Evolutionary conservation across 2,113 vertebrate species (phyloP), one percentile per base, ranked within the genome.

Genomic region (Hydrolagus affinis): DNA sequence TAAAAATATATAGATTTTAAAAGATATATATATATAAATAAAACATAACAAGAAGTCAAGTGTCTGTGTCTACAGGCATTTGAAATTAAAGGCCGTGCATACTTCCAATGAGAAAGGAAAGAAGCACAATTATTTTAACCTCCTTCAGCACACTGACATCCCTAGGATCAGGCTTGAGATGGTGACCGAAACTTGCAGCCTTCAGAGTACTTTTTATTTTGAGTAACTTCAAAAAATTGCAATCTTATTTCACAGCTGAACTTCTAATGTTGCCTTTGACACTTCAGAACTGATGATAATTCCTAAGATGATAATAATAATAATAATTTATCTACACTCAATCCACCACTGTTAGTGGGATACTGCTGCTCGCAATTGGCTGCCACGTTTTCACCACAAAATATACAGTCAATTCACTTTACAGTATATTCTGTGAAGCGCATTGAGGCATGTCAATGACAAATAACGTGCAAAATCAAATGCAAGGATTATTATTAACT

Each of bases 1-100:
- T 91, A 93, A 90, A 88, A 56, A 71, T 71, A 93, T 93, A 92
- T 92, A 93, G 91, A 93, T 93, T 92, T 91, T 94, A 91, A 93
- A 91, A 89, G 92, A 93, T 93, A 93, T 91, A 93, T 90, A 89
- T 89, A 92, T 91, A 89, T 88, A 57, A 89, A 89, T 90, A 88
- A 89, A 88, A 87, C 70, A 70, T 23, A 70, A 70, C 23, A 23
- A 70, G 17, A 70, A 70, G 11, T 17, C 17, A 70, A 70, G 4
- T 21, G 17, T 70, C 23, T 21, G 70, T 23, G 17, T 6, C 17
- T 70, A 23, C 23, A 70, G 23, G 70, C 70, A 70, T 70, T 70
- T 70, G 3, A 23, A 21, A 23, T 70, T 23, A 21, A 23, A 70
- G 23, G 17, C 70, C 11, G 17, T 23, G 17, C 17, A 70, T 21